Evolutionary conservation across 2,797 vertebrate genomes (phyloP).

Genomic region (Sus cebifrons): DNA sequence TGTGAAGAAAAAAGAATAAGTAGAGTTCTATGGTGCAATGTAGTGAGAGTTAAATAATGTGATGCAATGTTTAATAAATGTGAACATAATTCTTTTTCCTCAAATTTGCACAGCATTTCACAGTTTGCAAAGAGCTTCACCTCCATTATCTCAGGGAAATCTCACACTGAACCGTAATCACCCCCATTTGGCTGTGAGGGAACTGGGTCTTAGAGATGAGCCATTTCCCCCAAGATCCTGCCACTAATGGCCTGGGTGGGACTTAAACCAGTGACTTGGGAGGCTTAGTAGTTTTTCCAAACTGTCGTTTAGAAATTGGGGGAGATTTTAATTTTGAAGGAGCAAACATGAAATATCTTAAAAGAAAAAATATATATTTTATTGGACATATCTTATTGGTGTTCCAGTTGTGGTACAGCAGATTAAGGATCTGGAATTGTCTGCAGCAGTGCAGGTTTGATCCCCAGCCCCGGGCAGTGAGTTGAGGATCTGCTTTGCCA

Average conservation of each 20-base stretch:
- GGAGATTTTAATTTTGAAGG: slow-evolving; percentile 22
- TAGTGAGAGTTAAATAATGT: not conserved
- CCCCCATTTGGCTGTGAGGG: no score
- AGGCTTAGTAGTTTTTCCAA: not conserved
- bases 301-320: not conserved
- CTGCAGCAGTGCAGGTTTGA: no score
- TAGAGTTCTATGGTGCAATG: not conserved
- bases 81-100: not conserved
- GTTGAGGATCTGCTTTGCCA: no score
- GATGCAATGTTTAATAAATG: not conserved
- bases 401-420: no score
- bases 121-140: not conserved
- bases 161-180: not conserved
- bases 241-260: not conserved
- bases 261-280: not conserved
- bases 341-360: slow-evolving; percentile 10
- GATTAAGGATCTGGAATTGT: no score
- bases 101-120: not conserved
- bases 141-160: not conserved
- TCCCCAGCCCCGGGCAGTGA: no score
- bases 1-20: not conserved
- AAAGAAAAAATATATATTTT: no score
- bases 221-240: not conserved
- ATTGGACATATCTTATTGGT: no score
- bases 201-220: not conserved